Evolutionary conservation across 2,113 vertebrate genomes (phyloP), one percentile per base, ranked within the genome.

Genomic region (Centropus bengalensis): DNA sequence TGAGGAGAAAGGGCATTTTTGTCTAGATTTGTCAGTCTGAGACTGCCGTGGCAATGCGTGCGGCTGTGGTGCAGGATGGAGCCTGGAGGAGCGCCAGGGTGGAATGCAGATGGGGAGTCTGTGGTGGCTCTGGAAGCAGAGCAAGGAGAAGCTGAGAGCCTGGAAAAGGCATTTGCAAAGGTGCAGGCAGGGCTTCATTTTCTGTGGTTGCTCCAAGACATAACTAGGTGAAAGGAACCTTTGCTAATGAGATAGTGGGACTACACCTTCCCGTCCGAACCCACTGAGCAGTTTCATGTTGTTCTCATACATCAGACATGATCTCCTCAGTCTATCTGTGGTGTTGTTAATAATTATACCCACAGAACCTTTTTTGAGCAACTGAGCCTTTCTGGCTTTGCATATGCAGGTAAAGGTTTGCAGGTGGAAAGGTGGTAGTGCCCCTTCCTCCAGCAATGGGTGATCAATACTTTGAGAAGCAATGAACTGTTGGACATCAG

Each of bases 31-130:
- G 60, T 55, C 73, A 14, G 21, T 51, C 44, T 32, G 73, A 21
- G 68, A 8, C 36, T 22, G 24, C 47, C 4, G 5, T 0, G 1
- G 32, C 78, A 18, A 1, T 1, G 44, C 11, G 45, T 33, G 82
- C 27, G 38, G 56, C 45, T 86, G 32, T 3, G 44, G 62, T 40
- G n/a, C 17, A 19, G 73, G 30, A 27, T 8, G 21, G 67, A 45
- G 42, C 18, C 55, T n/a, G 38, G 27, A 7, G 44, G 9, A 60
- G 54, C 42, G 42, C 55, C 6, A 1, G 17, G 58, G 75, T 32
- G 63, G 27, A 13, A 1, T 4, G 44, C 0, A 12, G 45, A 64
- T 44, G 16, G 32, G 28, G 40, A 33, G 27, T 5, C 62, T 70
- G 68, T 1, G 2, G 55, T 36, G 56, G 73, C 58, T 23, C 45